A percentile compares a stretch with the other conserved stretches of the same genome.
Conservation (phyloP, 2,113 vertebrate species). For the Spea multiplicata region DNA sequence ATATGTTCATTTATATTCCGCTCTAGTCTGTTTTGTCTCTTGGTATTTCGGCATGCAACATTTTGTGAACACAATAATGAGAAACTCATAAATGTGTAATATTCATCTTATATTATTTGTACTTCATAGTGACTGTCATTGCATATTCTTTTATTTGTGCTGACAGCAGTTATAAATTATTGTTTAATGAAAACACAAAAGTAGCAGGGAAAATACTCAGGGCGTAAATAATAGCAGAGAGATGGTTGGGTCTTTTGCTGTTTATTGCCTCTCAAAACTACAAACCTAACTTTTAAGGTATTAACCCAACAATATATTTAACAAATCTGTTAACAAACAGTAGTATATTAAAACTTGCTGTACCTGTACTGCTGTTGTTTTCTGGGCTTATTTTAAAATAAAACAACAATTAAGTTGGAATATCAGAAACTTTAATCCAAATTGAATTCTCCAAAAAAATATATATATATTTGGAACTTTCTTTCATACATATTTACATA, state of each 20-base stretch:
- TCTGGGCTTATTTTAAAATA: conserved; percentile 35
- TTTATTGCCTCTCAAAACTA: no score
- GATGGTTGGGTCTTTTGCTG: no score
- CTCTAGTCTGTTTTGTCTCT: conserved; percentile 19
- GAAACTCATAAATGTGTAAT: conserved; percentile 46
- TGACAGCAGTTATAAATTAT: conserved; percentile 42
- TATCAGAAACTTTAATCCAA: conserved; percentile 58
- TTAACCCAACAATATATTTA: no score
- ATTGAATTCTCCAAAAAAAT: no score
- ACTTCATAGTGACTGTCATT: conserved; percentile 44
- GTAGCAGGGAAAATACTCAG: not conserved
- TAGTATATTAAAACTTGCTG: conserved; percentile 48
- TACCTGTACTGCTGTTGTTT: no score
- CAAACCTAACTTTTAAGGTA: no score
- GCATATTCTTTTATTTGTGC: conserved; percentile 37
- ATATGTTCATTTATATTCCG: conserved; percentile 24
- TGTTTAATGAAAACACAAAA: conserved; percentile 41
- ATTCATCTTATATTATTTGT: conserved; percentile 44
- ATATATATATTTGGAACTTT: no score
- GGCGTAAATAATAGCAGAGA: no score
- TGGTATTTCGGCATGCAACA: conserved; percentile 28
- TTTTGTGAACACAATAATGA: conserved; percentile 40
- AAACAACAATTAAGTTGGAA: conserved; percentile 55
- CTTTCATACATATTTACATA: no score
- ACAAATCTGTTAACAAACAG: not conserved